A percentile compares a stretch with the other conserved stretches of the same genome.
phyloP scores from a whole-genome alignment of 2,888 invertebrate species.

The Suillia variegata region DNA sequence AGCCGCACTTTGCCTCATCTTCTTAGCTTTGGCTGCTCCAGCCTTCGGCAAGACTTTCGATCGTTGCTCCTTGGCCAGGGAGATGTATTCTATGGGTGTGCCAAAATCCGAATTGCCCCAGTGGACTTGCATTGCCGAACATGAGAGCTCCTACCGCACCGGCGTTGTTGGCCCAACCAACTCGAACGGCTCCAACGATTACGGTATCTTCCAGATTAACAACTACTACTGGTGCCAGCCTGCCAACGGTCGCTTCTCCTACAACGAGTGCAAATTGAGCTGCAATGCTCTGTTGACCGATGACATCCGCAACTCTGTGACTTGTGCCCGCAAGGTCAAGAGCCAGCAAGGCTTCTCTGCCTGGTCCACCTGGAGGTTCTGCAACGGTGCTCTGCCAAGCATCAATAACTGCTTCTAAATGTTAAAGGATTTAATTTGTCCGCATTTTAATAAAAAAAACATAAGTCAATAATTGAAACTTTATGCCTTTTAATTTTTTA shows the following conservation, averaged over 20 bases:
- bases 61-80: constrained; percentile 44
- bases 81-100: constrained; percentile 44
- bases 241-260: constrained; percentile 36
- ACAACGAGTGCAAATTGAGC: constrained; percentile 43
- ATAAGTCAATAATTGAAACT: too few species aligned
- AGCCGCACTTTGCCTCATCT: constrained; percentile 26
- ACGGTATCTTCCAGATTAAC: constrained; percentile 57
- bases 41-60: constrained; percentile 36
- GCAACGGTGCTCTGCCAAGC: constrained; percentile 40
- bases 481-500: too few species aligned
- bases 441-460: too few species aligned
- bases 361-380: constrained; percentile 50
- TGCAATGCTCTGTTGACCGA: constrained; percentile 47
- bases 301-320: constrained; percentile 42
- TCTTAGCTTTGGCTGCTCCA: constrained; percentile 33
- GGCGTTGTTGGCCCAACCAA: constrained; percentile 60
- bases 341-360: constrained; percentile 50
- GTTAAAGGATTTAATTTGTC: too few species aligned
- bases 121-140: constrained; percentile 47
- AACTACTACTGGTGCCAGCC: constrained; percentile 54
- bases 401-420: constrained; percentile 47
- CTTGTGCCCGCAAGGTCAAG: constrained; percentile 44
- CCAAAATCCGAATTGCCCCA: constrained; percentile 37
- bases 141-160: constrained; percentile 56
- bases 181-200: constrained; percentile 60